Conservation (phyloP, 2,888 invertebrate genomes). For the Chesias legatella region DNA sequence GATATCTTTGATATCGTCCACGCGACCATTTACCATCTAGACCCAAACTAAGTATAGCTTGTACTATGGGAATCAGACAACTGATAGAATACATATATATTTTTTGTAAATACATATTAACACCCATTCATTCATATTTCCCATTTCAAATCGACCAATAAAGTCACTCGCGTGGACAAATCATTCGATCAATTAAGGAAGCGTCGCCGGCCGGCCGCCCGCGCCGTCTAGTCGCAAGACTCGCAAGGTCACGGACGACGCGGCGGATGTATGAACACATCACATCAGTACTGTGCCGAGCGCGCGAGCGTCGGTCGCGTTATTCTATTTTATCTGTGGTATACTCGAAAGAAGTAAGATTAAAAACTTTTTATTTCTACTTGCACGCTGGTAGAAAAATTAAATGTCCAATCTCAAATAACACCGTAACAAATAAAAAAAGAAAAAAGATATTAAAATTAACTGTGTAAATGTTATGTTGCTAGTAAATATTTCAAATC, state of each 20-base stretch:
- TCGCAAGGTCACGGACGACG: slow-evolving; percentile 52
- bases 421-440: not conserved
- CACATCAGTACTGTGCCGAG: slow-evolving; percentile 39
- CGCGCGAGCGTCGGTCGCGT: too few species aligned
- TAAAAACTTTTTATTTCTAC: too few species aligned
- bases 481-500: too few species aligned
- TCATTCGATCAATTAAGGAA: slow-evolving; percentile 40
- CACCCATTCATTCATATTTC: too few species aligned
- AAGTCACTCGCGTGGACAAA: slow-evolving; percentile 29
- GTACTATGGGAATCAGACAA: too few species aligned
- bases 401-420: not conserved
- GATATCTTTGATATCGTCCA: too few species aligned
- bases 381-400: not conserved
- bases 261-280: slow-evolving; percentile 53
- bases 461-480: too few species aligned
- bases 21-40: too few species aligned
- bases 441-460: too few species aligned
- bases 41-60: too few species aligned
- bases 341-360: slow-evolving; percentile 18
- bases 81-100: too few species aligned
- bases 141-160: slow-evolving; percentile 78
- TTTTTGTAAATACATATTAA: too few species aligned
- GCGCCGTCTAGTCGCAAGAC: slow-evolving; percentile 41
- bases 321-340: slow-evolving; percentile 22
- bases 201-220: slow-evolving; percentile 28